phyloP scores from a whole-genome alignment of 2,888 invertebrate species.

The Drosophila nigritarsus region DNA sequence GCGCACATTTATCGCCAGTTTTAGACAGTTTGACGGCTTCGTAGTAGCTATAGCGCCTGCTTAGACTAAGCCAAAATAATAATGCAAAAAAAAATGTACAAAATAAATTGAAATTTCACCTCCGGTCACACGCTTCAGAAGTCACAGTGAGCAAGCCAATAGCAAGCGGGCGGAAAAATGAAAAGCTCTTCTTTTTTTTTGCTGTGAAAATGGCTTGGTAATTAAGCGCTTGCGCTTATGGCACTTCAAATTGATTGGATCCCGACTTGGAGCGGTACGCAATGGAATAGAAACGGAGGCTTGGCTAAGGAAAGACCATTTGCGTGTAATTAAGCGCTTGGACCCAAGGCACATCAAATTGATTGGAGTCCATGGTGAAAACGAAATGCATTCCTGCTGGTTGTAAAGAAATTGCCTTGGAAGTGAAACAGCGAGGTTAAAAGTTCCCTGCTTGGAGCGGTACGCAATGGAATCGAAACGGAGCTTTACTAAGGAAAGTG shows the following conservation, averaged over 20 bases:
- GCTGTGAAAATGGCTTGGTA: slow-evolving; percentile 26
- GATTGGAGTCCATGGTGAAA: slow-evolving; percentile 3
- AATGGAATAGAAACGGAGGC: slow-evolving; percentile 12
- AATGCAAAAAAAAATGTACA: slow-evolving; percentile 36
- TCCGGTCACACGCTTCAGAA: slow-evolving; percentile 77
- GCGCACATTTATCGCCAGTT: slow-evolving; percentile 71
- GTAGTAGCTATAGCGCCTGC: slow-evolving; percentile 16
- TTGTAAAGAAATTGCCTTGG: neutral
- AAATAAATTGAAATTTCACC: slow-evolving; percentile 65
- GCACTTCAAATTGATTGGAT: slow-evolving; percentile 43
- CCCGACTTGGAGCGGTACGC: neutral
- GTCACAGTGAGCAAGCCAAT: slow-evolving; percentile 46
- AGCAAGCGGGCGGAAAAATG: slow-evolving; percentile 23
- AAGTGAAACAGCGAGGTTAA: neutral
- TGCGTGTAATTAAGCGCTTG: neutral
- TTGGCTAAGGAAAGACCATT: slow-evolving; percentile 4
- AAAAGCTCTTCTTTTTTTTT: slow-evolving; percentile 30
- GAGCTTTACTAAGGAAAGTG: slow-evolving; percentile 3
- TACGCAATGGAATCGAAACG: slow-evolving; percentile 10
- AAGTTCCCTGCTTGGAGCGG: neutral
- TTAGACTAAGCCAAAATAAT: slow-evolving; percentile 52
- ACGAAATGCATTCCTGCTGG: neutral
- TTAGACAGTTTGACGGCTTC: slow-evolving; percentile 53
- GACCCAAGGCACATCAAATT: neutral
- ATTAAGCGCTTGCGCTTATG: slow-evolving; percentile 44